Evolutionary conservation across 2,113 vertebrate species (phyloP), one percentile per base, ranked within the genome.

Genomic region (Phrynocephalus versicolor): DNA sequence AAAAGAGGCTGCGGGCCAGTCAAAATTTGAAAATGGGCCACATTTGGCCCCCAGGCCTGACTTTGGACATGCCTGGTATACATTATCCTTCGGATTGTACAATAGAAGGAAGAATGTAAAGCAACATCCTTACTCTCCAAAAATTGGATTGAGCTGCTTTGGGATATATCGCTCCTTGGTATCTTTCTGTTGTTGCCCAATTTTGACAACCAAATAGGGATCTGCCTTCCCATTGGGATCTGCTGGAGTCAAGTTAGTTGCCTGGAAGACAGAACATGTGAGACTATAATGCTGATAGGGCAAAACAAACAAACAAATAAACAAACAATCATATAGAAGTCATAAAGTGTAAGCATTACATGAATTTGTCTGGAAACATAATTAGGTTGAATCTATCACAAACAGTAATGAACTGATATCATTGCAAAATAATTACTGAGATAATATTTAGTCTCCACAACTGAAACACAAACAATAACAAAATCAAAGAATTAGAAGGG

Each of bases 171-270:
- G 93, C 0, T 98, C 97, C 90, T 97, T 97, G 71, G 96, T 97
- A 95, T 98, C 96, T 88, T 92, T 95, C 65, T 82, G 88, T 90
- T 98, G 96, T 72, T 94, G 82, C 51, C 98, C 97, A 14, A 97
- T 88, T 45, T 94, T 97, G 79, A 99, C 94, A 83, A 97, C 92
- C 87, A 99, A 96, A 0, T 99, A 99, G 2, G 98, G 98, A 92
- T 99, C 98, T 51, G 98, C 97, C 92, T 99, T 99, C 74, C 98
- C 98, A 9, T 98, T 99, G 2, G 96, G 96, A 88, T 99, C 98
- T 10, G 96, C 95, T 16, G 98, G 98, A 87, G 98, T 96, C 93
- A 99, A 93, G 87, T 95, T 97, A 2, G 96, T 98, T 90, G 97
- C 98, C 99, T 99, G 93, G 25, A 94, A 92, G 1, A 88, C 62